These are phyloP conservation scores for Phasia obesa DNA, from an alignment of 2,888 invertebrate species.

Conservation along the genomic window DNA sequence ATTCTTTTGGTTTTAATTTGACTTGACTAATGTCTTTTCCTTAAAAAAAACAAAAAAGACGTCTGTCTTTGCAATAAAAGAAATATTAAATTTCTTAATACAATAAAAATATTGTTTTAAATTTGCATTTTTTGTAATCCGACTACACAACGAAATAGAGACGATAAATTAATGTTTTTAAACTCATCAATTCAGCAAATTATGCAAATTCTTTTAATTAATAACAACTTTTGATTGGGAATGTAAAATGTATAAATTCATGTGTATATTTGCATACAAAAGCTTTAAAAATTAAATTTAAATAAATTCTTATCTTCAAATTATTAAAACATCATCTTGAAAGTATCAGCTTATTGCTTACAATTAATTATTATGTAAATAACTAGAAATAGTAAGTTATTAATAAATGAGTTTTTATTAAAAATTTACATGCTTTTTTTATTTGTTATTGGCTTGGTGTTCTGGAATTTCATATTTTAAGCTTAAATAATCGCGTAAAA, in stretches of 20 bases:
- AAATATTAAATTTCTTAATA: slow-evolving; percentile 32
- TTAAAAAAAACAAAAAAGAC: slow-evolving; percentile 15
- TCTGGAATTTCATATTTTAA: no score
- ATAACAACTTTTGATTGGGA: slow-evolving; percentile 13
- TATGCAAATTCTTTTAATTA: slow-evolving; percentile 57
- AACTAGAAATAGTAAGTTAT: no score
- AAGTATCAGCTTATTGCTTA: no score
- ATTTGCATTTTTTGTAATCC: background rate
- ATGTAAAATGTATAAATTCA: background rate
- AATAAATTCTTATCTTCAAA: no score
- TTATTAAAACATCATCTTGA: no score
- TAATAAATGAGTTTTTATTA: no score
- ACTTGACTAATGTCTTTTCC: background rate
- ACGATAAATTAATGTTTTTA: slow-evolving; percentile 44
- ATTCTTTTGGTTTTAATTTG: slow-evolving; percentile 2
- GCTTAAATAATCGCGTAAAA: no score
- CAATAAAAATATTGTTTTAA: background rate
- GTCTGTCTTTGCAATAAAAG: slow-evolving; percentile 49
- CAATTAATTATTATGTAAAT: no score
- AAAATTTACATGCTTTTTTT: no score
- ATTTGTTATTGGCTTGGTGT: no score
- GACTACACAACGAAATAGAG: background rate
- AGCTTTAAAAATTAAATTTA: no score
- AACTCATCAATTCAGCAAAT: slow-evolving; percentile 62
- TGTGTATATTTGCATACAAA: no score